Percentiles rank a stretch among this genome's conserved stretches.
phyloP scores from a whole-genome alignment of 2,888 invertebrate species.

The Campopleginae sp. region DNA sequence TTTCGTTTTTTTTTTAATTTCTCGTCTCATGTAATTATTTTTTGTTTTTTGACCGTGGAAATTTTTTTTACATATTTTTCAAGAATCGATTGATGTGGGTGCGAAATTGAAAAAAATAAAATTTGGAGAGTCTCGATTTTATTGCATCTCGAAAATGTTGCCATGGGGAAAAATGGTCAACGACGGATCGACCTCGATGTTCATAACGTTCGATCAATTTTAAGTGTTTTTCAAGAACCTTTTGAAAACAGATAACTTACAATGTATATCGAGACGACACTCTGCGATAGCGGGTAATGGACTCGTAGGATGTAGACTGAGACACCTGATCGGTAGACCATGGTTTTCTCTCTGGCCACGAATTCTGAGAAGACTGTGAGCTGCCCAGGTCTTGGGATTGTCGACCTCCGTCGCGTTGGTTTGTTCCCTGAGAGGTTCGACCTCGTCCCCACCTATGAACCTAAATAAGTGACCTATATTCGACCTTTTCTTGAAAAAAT shows the following conservation, averaged over 20 bases:
- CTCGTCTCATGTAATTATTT: neutral
- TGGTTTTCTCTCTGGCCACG: conserved; percentile 93
- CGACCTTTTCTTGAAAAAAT: too few relatives aligned
- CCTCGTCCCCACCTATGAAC: conserved; percentile 79
- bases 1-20: neutral
- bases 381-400: conserved; percentile 93
- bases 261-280: conserved; percentile 93
- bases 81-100: too few relatives aligned
- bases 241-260: conserved; percentile 86
- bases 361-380: conserved; percentile 92
- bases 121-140: too few relatives aligned
- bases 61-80: too few relatives aligned
- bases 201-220: neutral
- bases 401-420: conserved; percentile 94
- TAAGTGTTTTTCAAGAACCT: neutral
- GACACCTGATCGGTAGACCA: conserved; percentile 91
- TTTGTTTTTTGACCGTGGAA: neutral
- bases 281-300: conserved; percentile 89
- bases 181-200: neutral
- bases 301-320: conserved; percentile 94
- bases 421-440: conserved; percentile 85
- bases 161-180: too few relatives aligned
- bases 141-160: too few relatives aligned
- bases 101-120: too few relatives aligned
- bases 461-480: conserved; percentile 65